Conservation (phyloP, 2,113 vertebrate species). For the Dromaius novaehollandiae region DNA sequence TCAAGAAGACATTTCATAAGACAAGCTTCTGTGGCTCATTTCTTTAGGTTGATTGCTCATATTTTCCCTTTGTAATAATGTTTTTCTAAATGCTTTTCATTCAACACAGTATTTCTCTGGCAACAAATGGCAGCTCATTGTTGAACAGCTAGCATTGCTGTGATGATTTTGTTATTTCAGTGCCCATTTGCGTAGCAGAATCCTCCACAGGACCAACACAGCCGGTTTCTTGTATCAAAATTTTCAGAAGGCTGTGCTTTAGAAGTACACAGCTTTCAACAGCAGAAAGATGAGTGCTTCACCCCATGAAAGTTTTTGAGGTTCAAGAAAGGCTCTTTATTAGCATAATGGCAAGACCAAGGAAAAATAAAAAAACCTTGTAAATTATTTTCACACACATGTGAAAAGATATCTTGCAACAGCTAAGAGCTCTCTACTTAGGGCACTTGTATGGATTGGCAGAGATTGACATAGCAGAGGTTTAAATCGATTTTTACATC, state of each 20-base stretch:
- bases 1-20: conserved; percentile 46
- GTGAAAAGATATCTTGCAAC: background rate
- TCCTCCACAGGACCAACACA: conserved; percentile 35
- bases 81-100: conserved; percentile 63
- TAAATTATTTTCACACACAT: background rate
- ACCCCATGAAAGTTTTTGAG: background rate
- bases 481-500: background rate
- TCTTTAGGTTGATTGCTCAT: conserved; percentile 58
- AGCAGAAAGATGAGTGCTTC: conserved; percentile 21
- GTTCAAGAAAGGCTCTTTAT: background rate
- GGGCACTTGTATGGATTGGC: background rate
- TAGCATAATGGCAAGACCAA: background rate
- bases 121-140: conserved; percentile 38
- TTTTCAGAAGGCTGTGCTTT: background rate
- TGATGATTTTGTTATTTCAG: conserved; percentile 30
- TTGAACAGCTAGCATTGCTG: conserved; percentile 58
- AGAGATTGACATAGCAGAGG: background rate
- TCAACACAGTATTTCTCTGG: conserved; percentile 60
- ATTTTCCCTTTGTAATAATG: conserved; percentile 59
- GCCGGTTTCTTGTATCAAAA: conserved; percentile 2
- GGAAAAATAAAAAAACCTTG: background rate
- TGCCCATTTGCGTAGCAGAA: conserved; percentile 52
- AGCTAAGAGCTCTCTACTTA: background rate
- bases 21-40: conserved; percentile 50
- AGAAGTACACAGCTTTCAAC: conserved; percentile 27